Conservation (phyloP, 2,113 vertebrate genomes). For the Toxotes jaculatrix region DNA sequence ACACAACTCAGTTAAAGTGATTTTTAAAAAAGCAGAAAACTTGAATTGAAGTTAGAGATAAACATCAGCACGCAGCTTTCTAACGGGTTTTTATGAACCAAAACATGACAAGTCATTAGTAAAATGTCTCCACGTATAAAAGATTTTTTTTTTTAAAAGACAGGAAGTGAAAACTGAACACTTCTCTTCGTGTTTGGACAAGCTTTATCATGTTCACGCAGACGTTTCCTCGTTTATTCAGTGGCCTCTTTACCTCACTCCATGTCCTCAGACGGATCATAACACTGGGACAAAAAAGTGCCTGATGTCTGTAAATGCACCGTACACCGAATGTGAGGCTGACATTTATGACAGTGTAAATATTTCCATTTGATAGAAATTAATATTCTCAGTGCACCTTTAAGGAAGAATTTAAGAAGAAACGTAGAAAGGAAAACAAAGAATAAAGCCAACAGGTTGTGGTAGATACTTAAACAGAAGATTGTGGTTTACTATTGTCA, state of each 20-base stretch:
- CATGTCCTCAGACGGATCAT: neutral
- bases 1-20: neutral
- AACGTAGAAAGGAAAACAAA: too few relatives aligned
- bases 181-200: slow-evolving; percentile 8
- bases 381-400: too few relatives aligned
- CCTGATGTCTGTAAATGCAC: too few relatives aligned
- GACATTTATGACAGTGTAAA: too few relatives aligned
- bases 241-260: neutral
- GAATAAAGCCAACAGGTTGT: too few relatives aligned
- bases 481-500: too few relatives aligned
- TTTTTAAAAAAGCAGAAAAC: neutral
- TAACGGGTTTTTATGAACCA: too few relatives aligned
- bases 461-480: neutral
- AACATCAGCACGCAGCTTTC: too few relatives aligned
- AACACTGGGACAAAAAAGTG: neutral
- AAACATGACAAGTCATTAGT: neutral
- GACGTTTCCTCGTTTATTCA: slow-evolving; percentile 33
- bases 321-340: too few relatives aligned
- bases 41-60: neutral
- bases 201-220: slow-evolving; percentile 60
- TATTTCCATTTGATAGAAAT: too few relatives aligned
- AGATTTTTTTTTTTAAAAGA: neutral
- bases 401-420: too few relatives aligned
- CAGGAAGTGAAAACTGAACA: slow-evolving; percentile 13
- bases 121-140: neutral